Percentiles rank a stretch among this genome's conserved stretches.
Evolutionary conservation across 1,140 invertebrate species (phyloP).

Genomic region (Drosophila nigrodunni): DNA sequence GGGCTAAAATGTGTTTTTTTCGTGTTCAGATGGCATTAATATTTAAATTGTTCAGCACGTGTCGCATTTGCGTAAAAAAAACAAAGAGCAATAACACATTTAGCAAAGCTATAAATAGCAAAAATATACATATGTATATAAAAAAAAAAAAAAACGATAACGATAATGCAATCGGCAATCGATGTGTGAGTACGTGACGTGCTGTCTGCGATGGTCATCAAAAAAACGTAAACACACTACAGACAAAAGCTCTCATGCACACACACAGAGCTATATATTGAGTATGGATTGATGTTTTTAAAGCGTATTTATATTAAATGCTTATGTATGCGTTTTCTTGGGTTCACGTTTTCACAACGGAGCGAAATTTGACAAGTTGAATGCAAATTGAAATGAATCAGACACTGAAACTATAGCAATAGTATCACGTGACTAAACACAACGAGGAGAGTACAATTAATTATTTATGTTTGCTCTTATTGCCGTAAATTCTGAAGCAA

Average conservation of each 20-base stretch:
- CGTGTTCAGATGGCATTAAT: conserved; percentile 13
- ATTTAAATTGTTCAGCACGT: conserved; percentile 26
- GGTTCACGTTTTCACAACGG: conserved; percentile 26
- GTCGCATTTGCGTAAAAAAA: neutral
- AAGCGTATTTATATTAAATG: no score
- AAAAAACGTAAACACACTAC: conserved; percentile 1
- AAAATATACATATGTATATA: neutral
- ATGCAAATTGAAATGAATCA: conserved; percentile 13
- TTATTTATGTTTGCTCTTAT: neutral
- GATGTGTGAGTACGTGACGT: conserved; percentile 42
- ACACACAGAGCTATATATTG: neutral
- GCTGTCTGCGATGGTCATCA: conserved; percentile 27
- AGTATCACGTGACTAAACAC: conserved; percentile 16
- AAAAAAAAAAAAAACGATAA: conserved; percentile 22
- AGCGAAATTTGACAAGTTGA: conserved; percentile 12
- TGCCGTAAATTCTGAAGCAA: neutral
- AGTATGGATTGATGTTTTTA: neutral
- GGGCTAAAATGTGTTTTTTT: conserved; percentile 18
- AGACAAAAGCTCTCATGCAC: conserved; percentile 10
- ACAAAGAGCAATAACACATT: conserved; percentile 31
- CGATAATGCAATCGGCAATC: conserved; percentile 41
- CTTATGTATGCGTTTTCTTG: neutral
- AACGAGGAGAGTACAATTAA: conserved; percentile 3
- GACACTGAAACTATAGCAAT: neutral
- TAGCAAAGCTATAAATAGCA: conserved; percentile 29